Conservation (phyloP, 2,888 invertebrate genomes). For the Linhomoeus sp. region DNA sequence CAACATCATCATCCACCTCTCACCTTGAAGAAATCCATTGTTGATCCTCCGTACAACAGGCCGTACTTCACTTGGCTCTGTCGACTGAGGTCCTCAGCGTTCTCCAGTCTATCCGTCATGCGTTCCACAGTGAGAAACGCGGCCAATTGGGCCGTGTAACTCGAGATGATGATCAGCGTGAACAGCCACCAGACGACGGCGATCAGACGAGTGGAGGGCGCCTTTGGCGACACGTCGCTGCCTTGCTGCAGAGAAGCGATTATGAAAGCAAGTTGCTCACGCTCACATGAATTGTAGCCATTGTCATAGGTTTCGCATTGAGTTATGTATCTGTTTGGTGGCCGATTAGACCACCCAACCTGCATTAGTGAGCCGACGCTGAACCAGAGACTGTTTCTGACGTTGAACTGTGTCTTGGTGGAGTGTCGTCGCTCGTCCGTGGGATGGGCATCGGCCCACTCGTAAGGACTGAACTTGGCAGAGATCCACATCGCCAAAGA, state of each 20-base stretch:
- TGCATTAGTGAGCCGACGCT: conserved; percentile 49
- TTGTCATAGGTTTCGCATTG: no score
- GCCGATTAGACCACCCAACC: no score
- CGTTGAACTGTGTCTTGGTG: conserved; percentile 45
- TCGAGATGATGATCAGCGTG: conserved; percentile 59
- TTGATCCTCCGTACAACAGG: conserved; percentile 71
- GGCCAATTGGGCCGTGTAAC: conserved; percentile 84
- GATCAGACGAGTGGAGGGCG: conserved; percentile 16
- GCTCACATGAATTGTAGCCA: no score
- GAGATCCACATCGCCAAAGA: conserved; percentile 33
- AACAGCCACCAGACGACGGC: conserved; percentile 20
- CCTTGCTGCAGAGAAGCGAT: conserved; percentile 33
- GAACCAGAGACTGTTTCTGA: conserved; percentile 57
- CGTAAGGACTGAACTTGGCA: conserved; percentile 72
- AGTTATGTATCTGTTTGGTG: no score
- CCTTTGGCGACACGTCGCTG: conserved; percentile 22
- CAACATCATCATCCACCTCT: no score
- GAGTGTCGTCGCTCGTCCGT: conserved; percentile 32
- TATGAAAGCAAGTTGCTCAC: neutral
- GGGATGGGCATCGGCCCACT: conserved; percentile 44
- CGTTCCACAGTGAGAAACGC: conserved; percentile 79
- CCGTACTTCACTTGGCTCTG: conserved; percentile 92
- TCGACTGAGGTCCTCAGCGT: conserved; percentile 27
- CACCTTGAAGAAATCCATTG: conserved; percentile 61
- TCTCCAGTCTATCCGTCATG: conserved; percentile 56